Percentiles rank a stretch among this genome's conserved stretches.
Conservation (phyloP, 2,797 vertebrate species). For the Gymnodraco acuticeps region DNA sequence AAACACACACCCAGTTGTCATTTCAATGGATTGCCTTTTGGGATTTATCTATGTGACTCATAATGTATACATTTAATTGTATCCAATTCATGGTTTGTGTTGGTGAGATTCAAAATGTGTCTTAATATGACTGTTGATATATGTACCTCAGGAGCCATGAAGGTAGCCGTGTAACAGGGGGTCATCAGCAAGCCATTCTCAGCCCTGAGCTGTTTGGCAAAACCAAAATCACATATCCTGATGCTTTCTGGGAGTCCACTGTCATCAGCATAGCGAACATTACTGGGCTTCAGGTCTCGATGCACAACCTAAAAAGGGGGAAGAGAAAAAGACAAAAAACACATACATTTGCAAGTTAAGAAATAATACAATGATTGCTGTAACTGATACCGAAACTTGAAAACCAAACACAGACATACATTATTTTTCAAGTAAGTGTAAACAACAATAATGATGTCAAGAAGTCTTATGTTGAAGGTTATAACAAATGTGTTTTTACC, state of each 20-base stretch:
- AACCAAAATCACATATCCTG: conserved; percentile 95
- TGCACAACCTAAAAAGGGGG: conserved; percentile 90
- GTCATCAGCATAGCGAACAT: conserved; percentile 94
- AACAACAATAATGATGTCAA: background rate
- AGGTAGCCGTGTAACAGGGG: conserved; percentile 97
- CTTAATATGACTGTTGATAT: conserved; percentile 12
- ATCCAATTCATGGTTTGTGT: background rate
- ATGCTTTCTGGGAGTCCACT: conserved; percentile 93
- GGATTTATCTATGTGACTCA: conserved; percentile 3
- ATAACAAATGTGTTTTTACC: conserved; percentile 70
- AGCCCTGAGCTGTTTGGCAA: conserved; percentile 95
- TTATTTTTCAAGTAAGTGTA: background rate
- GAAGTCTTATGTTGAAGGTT: background rate
- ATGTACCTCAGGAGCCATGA: conserved; percentile 95
- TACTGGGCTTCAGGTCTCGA: conserved; percentile 96
- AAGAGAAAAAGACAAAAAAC: background rate
- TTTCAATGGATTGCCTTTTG: background rate
- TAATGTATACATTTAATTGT: background rate
- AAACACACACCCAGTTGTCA: background rate
- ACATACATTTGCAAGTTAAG: background rate
- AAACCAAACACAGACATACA: background rate
- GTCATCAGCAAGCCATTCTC: conserved; percentile 98
- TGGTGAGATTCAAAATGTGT: background rate
- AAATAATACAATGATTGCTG: background rate
- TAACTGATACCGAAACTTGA: background rate